Conservation (phyloP, 2,113 vertebrate species). For the Delphinus delphis region DNA sequence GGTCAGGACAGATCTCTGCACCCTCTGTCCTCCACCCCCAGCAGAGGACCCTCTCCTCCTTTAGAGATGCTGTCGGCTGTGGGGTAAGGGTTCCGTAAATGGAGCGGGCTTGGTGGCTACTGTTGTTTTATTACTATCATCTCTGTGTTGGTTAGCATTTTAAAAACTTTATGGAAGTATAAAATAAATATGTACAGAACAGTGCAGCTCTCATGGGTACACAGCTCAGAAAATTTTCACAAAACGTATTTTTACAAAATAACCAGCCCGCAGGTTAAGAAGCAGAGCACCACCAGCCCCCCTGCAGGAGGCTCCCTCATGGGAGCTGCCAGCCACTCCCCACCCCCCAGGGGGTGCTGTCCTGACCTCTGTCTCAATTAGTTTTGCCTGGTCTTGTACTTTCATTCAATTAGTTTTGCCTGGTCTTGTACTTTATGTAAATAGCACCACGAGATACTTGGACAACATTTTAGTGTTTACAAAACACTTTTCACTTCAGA, state of each 20-base stretch:
- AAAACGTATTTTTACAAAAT: background rate
- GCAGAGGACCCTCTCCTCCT: background rate
- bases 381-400: background rate
- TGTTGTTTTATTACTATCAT: no score
- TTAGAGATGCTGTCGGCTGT: background rate
- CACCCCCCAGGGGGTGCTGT: rapidly evolving
- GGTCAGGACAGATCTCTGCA: background rate
- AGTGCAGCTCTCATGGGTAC: background rate
- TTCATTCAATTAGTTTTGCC: background rate
- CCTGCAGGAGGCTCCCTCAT: rapidly evolving
- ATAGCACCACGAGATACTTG: background rate
- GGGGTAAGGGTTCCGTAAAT: background rate
- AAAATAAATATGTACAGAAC: background rate
- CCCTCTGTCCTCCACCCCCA: background rate
- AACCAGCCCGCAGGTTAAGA: background rate
- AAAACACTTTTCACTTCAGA: background rate
- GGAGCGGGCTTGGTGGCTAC: background rate
- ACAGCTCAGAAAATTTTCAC: background rate
- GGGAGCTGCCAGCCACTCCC: background rate
- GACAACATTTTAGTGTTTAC: background rate
- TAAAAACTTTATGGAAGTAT: background rate
- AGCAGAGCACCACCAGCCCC: background rate
- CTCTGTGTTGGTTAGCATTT: background rate
- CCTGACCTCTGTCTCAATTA: background rate
- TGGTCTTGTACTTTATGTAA: background rate